Evolutionary conservation across 2,888 invertebrate genomes (phyloP).

Genomic region (Panopea generosa): DNA sequence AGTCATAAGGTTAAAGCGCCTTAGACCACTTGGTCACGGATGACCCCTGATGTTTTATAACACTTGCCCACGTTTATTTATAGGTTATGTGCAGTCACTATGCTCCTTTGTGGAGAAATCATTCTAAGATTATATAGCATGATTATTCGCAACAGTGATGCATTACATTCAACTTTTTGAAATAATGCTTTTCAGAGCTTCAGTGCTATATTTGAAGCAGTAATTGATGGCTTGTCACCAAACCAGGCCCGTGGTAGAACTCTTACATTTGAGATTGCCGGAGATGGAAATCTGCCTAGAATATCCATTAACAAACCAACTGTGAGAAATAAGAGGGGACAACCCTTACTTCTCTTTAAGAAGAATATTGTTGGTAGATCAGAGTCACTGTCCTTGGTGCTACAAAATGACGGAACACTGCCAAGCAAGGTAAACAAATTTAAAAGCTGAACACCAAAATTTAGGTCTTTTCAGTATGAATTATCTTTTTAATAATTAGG

Average conservation of each 20-base stretch:
- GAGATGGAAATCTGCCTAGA: slow-evolving; percentile 85
- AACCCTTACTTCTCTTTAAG: slow-evolving; percentile 84
- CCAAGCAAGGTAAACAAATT: slow-evolving; percentile 81
- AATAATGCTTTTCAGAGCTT: slow-evolving; percentile 81
- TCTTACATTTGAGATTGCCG: slow-evolving; percentile 83
- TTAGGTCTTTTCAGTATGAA: slow-evolving; percentile 15
- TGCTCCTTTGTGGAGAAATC: no score
- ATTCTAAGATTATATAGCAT: no score
- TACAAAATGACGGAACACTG: slow-evolving; percentile 84
- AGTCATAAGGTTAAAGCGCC: no score
- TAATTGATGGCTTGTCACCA: slow-evolving; percentile 79
- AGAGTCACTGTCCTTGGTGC: slow-evolving; percentile 80
- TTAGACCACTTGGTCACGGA: no score
- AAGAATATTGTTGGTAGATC: slow-evolving; percentile 79
- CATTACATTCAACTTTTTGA: no score
- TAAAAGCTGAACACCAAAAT: no score
- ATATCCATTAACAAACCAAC: slow-evolving; percentile 82
- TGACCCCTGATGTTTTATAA: no score
- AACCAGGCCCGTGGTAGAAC: slow-evolving; percentile 81
- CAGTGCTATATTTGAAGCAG: slow-evolving; percentile 83
- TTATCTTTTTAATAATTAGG: no score
- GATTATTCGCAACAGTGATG: no score
- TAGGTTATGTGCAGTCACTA: no score
- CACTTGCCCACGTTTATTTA: no score
- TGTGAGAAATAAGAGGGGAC: slow-evolving; percentile 84